Percentiles rank a stretch among this genome's conserved stretches.
Evolutionary conservation across 2,113 vertebrate species (phyloP).

Genomic region (Ictalurus punctatus): DNA sequence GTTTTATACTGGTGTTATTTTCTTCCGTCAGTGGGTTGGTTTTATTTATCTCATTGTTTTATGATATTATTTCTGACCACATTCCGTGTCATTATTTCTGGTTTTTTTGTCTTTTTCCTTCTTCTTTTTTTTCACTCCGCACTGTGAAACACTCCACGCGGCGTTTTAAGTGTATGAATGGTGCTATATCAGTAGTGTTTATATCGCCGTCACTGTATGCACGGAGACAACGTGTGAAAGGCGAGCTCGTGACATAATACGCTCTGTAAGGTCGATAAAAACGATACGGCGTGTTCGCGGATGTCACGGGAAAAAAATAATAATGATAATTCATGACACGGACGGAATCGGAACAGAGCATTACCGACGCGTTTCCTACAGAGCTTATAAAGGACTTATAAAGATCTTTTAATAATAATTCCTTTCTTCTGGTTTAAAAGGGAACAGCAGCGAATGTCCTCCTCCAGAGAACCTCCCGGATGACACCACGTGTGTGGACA

Average conservation of each 20-base stretch:
- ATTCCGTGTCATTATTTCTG: too few relatives aligned
- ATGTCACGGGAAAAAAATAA: too few relatives aligned
- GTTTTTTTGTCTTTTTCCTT: too few relatives aligned
- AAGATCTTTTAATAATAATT: neutral
- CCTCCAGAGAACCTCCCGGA: constrained; percentile 82
- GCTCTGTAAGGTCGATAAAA: too few relatives aligned
- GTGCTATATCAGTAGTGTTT: neutral
- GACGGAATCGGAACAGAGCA: neutral
- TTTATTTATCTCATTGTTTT: neutral
- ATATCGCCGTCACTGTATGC: too few relatives aligned
- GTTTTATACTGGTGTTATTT: neutral
- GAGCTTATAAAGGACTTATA: neutral
- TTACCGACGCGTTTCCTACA: neutral
- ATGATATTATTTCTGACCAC: neutral
- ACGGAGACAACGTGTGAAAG: too few relatives aligned
- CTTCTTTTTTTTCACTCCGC: neutral
- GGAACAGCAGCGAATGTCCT: constrained; percentile 87
- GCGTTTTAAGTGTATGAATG: neutral
- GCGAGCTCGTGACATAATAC: too few relatives aligned
- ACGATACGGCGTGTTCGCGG: too few relatives aligned
- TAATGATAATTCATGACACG: too few relatives aligned
- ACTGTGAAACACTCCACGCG: neutral
- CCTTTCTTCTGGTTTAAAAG: constrained; percentile 58
- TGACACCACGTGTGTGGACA: constrained; percentile 85
- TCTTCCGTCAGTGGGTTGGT: neutral